Evolutionary conservation across 1,140 invertebrate species (phyloP).

Genomic region (Aphidius gifuensis): DNA sequence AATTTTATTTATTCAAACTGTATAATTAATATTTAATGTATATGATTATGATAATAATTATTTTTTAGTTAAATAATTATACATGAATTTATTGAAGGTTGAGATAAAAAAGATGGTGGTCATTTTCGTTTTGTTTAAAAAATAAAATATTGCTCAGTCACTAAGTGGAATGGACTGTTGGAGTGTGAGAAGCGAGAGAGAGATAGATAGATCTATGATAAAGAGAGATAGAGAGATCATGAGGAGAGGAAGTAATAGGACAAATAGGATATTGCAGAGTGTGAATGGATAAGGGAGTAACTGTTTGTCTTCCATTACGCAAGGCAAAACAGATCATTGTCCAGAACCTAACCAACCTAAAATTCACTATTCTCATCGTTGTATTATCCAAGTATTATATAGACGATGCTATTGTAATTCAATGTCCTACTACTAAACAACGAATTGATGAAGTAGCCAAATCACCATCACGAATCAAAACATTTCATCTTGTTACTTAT

Average conservation of each 20-base stretch:
- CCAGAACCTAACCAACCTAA: slow-evolving; percentile 44
- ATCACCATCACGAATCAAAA: too few species aligned
- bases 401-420: slow-evolving; percentile 40
- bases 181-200: not conserved
- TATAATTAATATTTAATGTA: too few species aligned
- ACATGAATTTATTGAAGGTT: too few species aligned
- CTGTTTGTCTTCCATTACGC: slow-evolving; percentile 49
- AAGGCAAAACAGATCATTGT: slow-evolving; percentile 48
- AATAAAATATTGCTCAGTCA: too few species aligned
- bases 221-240: not conserved
- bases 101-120: too few species aligned
- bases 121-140: too few species aligned
- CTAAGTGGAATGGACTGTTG: too few species aligned
- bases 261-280: not conserved
- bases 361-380: slow-evolving; percentile 39
- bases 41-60: too few species aligned
- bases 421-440: slow-evolving; percentile 21
- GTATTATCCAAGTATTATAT: slow-evolving; percentile 36
- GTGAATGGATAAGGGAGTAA: slow-evolving; percentile 36
- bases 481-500: too few species aligned
- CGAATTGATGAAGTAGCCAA: too few species aligned
- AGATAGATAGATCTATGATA: slow-evolving; percentile 2
- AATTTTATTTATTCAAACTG: too few species aligned
- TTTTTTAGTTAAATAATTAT: too few species aligned
- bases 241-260: not conserved